These are phyloP conservation scores for Spinus pinus DNA, from an alignment of 2,797 vertebrate species.

Conservation along the genomic window DNA sequence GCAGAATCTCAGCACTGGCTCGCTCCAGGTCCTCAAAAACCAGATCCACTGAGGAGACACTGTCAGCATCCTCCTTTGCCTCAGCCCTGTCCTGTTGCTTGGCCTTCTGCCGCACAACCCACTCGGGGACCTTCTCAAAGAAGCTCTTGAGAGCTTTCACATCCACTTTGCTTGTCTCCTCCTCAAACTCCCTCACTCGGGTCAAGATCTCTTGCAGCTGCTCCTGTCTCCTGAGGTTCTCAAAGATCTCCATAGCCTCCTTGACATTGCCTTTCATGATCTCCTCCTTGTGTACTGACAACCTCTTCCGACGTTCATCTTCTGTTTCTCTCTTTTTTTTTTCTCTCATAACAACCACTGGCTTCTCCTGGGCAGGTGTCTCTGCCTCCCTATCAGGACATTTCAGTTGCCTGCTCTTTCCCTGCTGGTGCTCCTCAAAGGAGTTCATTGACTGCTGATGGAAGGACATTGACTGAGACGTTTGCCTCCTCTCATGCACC, in stretches of 20 bases:
- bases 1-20: slow-evolving; percentile 88
- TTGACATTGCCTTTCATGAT: slow-evolving; percentile 87
- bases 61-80: slow-evolving; percentile 67
- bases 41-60: slow-evolving; percentile 80
- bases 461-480: neutral
- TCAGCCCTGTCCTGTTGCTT: slow-evolving; percentile 36
- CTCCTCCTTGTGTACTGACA: slow-evolving; percentile 90
- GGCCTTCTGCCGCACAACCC: slow-evolving; percentile 72
- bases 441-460: slow-evolving; percentile 1
- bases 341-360: slow-evolving; percentile 60
- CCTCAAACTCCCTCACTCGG: slow-evolving; percentile 85
- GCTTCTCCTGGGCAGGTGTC: slow-evolving; percentile 6
- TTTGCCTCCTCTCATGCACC: slow-evolving; percentile 31
- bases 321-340: slow-evolving; percentile 74
- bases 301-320: slow-evolving; percentile 81
- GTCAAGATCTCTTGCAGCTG: slow-evolving; percentile 86
- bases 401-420: neutral
- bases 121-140: slow-evolving; percentile 85
- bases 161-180: slow-evolving; percentile 82
- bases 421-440: neutral
- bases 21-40: slow-evolving; percentile 90
- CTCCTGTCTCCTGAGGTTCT: slow-evolving; percentile 84
- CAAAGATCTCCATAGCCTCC: slow-evolving; percentile 84
- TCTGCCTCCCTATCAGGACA: neutral
- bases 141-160: slow-evolving; percentile 80